These are phyloP conservation scores for Orientallactaga sibirica DNA, from an alignment of 2,797 vertebrate species.

Conservation along the genomic window DNA sequence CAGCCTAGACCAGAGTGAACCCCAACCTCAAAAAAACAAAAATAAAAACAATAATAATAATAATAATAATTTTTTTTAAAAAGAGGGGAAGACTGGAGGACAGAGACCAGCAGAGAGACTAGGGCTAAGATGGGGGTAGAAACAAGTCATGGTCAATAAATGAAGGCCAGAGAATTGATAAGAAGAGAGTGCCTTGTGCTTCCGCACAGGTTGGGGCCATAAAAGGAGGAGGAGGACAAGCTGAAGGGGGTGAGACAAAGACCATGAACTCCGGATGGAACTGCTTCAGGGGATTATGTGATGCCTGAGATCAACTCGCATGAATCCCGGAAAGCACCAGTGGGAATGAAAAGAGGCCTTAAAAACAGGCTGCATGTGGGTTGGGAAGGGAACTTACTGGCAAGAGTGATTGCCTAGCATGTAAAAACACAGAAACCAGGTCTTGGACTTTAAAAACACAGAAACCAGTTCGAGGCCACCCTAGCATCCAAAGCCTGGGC, in stretches of 20 bases:
- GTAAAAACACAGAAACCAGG: too few species aligned
- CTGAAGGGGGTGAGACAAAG: not conserved
- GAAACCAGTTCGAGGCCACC: too few species aligned
- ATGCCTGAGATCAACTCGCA: not conserved
- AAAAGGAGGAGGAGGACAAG: not conserved
- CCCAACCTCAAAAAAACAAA: too few species aligned
- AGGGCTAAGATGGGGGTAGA: not conserved
- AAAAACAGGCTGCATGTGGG: not conserved
- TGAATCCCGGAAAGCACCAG: not conserved
- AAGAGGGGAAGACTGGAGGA: not conserved
- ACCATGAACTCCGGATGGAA: not conserved
- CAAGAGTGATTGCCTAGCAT: not conserved
- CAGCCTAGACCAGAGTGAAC: too few species aligned
- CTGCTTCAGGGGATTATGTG: not conserved
- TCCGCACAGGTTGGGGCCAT: not conserved
- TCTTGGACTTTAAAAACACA: not conserved
- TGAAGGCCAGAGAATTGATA: not conserved
- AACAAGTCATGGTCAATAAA: not conserved
- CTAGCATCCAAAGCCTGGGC: not conserved
- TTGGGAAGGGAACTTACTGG: too few species aligned
- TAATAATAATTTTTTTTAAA: not conserved
- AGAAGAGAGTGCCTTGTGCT: not conserved
- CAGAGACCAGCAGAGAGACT: not conserved
- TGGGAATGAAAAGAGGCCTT: not conserved
- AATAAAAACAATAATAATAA: not conserved